phyloP scores from a whole-genome alignment of 2,888 invertebrate species.

The Noctua janthe region DNA sequence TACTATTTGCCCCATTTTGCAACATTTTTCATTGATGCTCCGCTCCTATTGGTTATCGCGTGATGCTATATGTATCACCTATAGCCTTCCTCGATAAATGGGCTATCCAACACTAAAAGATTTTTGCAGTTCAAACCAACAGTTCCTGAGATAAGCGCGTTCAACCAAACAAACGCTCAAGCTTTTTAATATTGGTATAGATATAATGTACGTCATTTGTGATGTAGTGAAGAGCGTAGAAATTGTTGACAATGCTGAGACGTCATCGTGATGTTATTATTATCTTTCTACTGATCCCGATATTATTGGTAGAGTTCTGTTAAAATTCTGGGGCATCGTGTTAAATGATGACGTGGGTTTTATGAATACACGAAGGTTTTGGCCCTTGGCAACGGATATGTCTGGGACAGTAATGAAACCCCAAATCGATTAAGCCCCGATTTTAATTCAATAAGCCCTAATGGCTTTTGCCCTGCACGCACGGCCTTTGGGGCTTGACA shows the following conservation, averaged over 20 bases:
- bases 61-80: too few species aligned
- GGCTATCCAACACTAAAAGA: too few species aligned
- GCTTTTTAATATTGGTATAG: too few species aligned
- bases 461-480: slow-evolving; percentile 37
- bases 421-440: slow-evolving; percentile 22
- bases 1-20: too few species aligned
- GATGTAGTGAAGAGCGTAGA: background rate
- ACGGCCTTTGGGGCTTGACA: slow-evolving; percentile 18
- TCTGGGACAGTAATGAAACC: slow-evolving; percentile 2
- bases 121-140: too few species aligned
- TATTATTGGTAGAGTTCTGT: background rate
- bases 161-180: too few species aligned
- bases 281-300: background rate
- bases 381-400: background rate
- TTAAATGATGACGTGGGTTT: background rate
- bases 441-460: slow-evolving; percentile 47
- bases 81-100: too few species aligned
- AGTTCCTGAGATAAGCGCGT: too few species aligned
- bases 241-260: background rate
- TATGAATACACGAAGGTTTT: background rate
- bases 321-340: background rate
- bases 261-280: background rate
- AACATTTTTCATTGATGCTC: too few species aligned
- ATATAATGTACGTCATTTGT: too few species aligned
- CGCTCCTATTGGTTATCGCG: too few species aligned